Conservation (phyloP, 2,797 vertebrate genomes). For the Centroberyx gerrardi region DNA sequence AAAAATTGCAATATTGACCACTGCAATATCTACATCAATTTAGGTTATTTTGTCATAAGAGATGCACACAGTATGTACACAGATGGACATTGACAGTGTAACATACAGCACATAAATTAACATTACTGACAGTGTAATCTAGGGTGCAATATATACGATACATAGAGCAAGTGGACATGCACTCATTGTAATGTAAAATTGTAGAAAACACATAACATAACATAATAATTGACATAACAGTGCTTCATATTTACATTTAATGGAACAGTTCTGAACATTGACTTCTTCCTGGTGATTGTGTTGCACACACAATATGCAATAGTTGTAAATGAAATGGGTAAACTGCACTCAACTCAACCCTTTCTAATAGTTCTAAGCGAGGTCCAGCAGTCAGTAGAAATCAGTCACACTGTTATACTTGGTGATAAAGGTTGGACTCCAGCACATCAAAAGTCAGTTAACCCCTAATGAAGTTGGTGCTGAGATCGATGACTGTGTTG, state of each 20-base stretch:
- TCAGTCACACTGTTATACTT: no score
- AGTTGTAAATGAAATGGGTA: no score
- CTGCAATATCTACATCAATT: neutral
- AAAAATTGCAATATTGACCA: neutral
- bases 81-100: neutral
- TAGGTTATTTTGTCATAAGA: neutral
- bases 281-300: no score
- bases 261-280: neutral
- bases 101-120: neutral
- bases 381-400: no score
- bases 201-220: neutral
- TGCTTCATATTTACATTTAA: neutral
- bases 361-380: no score
- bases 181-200: no score
- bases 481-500: constrained; percentile 14
- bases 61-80: neutral
- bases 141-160: neutral
- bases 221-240: neutral
- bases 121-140: neutral
- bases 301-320: no score
- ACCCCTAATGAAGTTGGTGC: constrained; percentile 8
- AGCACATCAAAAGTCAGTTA: neutral
- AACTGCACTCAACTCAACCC: no score
- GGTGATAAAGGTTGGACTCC: no score
- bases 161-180: no score